Conservation (phyloP, 2,113 vertebrate genomes). For the Cercocebus atys region DNA sequence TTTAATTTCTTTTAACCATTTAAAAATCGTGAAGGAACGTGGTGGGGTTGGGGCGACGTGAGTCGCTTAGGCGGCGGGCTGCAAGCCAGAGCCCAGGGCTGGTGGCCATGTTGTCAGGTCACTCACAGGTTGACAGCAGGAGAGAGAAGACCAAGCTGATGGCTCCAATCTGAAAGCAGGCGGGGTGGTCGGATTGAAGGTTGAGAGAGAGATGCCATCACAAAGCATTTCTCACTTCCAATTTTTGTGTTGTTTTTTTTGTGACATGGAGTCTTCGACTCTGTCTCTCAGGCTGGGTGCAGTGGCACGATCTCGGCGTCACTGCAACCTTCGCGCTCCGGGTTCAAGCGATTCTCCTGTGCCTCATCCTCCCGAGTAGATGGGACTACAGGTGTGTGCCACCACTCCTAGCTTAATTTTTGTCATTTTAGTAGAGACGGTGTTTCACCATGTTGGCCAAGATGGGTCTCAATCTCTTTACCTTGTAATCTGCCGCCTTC, state of each 20-base stretch:
- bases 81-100: background rate
- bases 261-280: too few relatives aligned
- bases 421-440: too few relatives aligned
- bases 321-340: fast-evolving
- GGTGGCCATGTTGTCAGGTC: conserved; percentile 72
- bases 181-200: conserved; percentile 92
- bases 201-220: conserved; percentile 91
- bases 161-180: conserved; percentile 87
- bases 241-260: too few relatives aligned
- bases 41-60: background rate
- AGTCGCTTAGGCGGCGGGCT: background rate
- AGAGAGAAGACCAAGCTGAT: conserved; percentile 90
- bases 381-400: too few relatives aligned
- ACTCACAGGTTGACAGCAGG: conserved; percentile 88
- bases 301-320: fast-evolving
- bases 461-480: too few relatives aligned
- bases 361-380: too few relatives aligned
- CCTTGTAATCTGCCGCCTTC: too few relatives aligned
- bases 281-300: too few relatives aligned
- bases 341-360: too few relatives aligned
- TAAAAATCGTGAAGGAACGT: background rate
- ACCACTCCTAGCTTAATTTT: too few relatives aligned
- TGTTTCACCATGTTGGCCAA: too few relatives aligned
- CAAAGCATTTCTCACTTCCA: conserved; percentile 96
- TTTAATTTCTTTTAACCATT: conserved; percentile 35